Conservation (phyloP, 2,888 invertebrate species). For the Autographa gamma region DNA sequence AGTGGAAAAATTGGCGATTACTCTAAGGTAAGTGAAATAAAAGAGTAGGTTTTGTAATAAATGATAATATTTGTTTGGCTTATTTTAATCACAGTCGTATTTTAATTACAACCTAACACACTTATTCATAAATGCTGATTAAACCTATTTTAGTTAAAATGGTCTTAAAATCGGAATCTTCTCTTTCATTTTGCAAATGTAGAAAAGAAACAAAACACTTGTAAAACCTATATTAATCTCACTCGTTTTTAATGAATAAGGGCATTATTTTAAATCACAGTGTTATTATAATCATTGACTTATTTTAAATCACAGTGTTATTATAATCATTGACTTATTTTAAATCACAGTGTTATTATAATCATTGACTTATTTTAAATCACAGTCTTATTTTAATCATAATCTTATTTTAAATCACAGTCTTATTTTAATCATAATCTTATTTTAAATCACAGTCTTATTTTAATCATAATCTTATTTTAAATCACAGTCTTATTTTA, state of each 20-base stretch:
- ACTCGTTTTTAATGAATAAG: neutral
- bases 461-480: too few species aligned
- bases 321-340: neutral
- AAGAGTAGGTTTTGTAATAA: neutral
- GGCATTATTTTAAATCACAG: neutral
- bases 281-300: neutral
- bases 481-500: neutral
- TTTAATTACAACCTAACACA: too few species aligned
- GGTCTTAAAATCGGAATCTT: too few species aligned
- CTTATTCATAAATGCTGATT: too few species aligned
- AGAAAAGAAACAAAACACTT: neutral
- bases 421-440: too few species aligned
- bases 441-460: too few species aligned
- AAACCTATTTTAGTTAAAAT: too few species aligned
- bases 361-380: neutral
- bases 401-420: too few species aligned
- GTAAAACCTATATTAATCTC: neutral
- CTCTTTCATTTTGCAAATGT: too few species aligned
- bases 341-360: neutral
- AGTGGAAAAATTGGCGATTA: neutral
- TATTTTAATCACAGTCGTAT: too few species aligned
- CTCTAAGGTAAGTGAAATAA: conserved; percentile 1
- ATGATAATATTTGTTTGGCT: neutral
- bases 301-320: neutral
- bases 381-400: too few species aligned